A percentile compares a stretch with the other conserved stretches of the same genome.
Conservation (phyloP, 2,797 vertebrate genomes). For the Hemibagrus guttatus region DNA sequence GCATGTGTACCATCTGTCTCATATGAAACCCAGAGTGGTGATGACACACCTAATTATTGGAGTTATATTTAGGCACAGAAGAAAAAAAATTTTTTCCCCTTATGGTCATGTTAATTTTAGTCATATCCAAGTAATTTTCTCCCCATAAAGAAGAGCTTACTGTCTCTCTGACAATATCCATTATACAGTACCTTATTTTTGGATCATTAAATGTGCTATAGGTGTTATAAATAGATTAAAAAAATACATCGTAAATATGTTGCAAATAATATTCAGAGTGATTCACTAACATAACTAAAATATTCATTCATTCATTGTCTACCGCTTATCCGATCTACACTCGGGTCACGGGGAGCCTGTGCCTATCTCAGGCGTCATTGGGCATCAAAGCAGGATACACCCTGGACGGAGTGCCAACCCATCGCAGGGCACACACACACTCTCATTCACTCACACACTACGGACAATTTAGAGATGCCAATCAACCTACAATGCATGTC, state of each 20-base stretch:
- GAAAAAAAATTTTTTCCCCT: slow-evolving; percentile 54
- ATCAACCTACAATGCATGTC: too few relatives aligned
- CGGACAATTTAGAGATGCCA: too few relatives aligned
- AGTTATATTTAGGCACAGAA: slow-evolving; percentile 51
- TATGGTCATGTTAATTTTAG: slow-evolving; percentile 60
- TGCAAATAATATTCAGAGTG: not conserved
- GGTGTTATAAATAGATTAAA: not conserved
- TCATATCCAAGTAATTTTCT: slow-evolving; percentile 57
- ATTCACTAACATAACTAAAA: not conserved
- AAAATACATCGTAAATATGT: not conserved
- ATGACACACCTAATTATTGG: slow-evolving; percentile 27
- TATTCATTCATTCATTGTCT: too few relatives aligned
- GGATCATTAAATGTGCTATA: not conserved
- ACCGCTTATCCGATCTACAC: too few relatives aligned
- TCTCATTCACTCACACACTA: too few relatives aligned
- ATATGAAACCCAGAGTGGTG: not conserved
- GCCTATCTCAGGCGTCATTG: too few relatives aligned
- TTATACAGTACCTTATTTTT: not conserved
- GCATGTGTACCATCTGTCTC: slow-evolving; percentile 4
- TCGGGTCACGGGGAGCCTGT: too few relatives aligned
- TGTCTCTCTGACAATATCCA: not conserved
- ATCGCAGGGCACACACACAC: too few relatives aligned
- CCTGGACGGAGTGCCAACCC: too few relatives aligned
- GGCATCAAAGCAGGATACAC: too few relatives aligned
- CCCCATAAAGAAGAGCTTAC: not conserved